A percentile compares a stretch with the other conserved stretches of the same genome.
These are phyloP conservation scores for Herpailurus yagouaroundi DNA, from an alignment of 2,113 vertebrate species.

Conservation along the genomic window DNA sequence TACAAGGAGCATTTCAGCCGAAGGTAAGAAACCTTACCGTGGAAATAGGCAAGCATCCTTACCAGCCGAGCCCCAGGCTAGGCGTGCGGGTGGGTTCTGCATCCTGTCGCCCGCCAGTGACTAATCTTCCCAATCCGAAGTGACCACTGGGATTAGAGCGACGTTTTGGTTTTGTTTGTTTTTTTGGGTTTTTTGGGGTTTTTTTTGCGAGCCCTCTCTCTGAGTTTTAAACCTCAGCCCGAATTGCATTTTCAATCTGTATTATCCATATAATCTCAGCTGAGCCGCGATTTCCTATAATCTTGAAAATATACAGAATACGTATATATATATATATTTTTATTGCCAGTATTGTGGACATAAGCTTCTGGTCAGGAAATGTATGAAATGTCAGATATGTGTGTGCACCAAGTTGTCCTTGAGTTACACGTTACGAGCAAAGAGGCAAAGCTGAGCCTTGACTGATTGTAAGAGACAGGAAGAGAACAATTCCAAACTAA, in stretches of 20 bases:
- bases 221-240: neutral
- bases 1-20: constrained; percentile 98
- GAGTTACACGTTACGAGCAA: neutral
- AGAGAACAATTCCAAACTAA: neutral
- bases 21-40: constrained; percentile 89
- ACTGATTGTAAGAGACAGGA: neutral
- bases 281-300: neutral
- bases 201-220: neutral
- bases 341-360: neutral
- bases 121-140: neutral
- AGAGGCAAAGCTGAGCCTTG: neutral
- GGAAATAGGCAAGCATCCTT: neutral
- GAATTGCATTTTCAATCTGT: neutral
- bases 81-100: neutral
- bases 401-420: neutral
- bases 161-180: neutral
- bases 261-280: neutral
- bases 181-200: neutral
- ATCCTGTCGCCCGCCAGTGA: neutral
- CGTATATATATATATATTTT: neutral
- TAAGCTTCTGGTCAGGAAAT: neutral
- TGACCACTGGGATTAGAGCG: neutral
- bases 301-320: neutral
- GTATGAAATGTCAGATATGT: neutral
- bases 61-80: neutral